Evolutionary conservation across 1,140 invertebrate species (phyloP).

Genomic region (Armadillidium nasatum): DNA sequence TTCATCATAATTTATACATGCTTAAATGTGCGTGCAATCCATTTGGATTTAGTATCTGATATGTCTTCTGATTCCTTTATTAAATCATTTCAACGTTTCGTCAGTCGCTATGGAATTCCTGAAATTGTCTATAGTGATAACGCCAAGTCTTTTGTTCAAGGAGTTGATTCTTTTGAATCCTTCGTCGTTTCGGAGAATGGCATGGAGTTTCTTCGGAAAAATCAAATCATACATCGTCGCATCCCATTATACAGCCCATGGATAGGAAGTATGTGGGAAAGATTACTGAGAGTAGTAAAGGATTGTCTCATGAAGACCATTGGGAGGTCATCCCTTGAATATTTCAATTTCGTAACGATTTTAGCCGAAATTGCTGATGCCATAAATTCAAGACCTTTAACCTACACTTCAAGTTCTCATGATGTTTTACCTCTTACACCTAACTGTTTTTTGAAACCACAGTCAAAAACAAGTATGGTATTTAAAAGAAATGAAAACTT

Average conservation of each 20-base stretch:
- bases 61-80: conserved; percentile 12
- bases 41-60: conserved; percentile 10
- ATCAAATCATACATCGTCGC: neutral
- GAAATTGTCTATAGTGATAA: conserved; percentile 10
- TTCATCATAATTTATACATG: conserved; percentile 23
- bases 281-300: conserved; percentile 16
- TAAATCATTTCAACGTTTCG: conserved; percentile 4
- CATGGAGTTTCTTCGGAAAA: neutral
- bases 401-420: neutral
- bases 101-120: neutral
- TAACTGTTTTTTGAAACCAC: neutral
- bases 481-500: too few relatives aligned
- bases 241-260: conserved; percentile 14
- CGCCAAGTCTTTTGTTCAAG: conserved; percentile 5
- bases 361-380: neutral
- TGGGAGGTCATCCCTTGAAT: neutral
- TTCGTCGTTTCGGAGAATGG: neutral
- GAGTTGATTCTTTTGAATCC: neutral
- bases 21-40: conserved; percentile 9
- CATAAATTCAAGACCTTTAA: conserved; percentile 11
- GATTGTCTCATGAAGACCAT: conserved; percentile 21
- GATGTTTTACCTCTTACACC: neutral
- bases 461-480: too few relatives aligned
- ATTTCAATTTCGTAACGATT: conserved; percentile 17
- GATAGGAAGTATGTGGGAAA: conserved; percentile 4